Percentiles rank a stretch among this genome's conserved stretches.
Evolutionary conservation across 2,113 vertebrate genomes (phyloP).

Genomic region (Brachyistius frenatus): DNA sequence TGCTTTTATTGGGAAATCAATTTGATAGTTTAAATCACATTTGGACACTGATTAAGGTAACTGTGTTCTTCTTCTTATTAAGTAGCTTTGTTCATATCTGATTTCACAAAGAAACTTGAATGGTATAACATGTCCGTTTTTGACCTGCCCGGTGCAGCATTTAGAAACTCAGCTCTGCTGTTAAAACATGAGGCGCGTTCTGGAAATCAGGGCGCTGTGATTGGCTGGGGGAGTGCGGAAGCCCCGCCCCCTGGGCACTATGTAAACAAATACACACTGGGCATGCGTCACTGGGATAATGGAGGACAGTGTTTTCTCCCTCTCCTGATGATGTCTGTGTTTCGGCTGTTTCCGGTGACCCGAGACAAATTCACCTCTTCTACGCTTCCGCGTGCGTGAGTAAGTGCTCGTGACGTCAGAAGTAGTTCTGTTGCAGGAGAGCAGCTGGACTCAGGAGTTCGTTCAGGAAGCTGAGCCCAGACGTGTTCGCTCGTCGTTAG

Average conservation of each 20-base stretch:
- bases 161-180: no score
- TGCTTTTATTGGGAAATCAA: no score
- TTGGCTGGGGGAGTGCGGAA: constrained; percentile 50
- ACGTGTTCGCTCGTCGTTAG: constrained; percentile 67
- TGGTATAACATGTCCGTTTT: no score
- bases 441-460: constrained; percentile 16
- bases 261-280: constrained; percentile 83
- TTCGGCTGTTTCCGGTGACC: constrained; percentile 49
- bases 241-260: constrained; percentile 62
- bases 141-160: no score
- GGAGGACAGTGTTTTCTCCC: constrained; percentile 77
- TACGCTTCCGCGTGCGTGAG: constrained; percentile 55
- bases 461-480: constrained; percentile 36
- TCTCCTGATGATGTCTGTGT: constrained; percentile 63
- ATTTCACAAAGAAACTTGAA: no score
- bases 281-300: constrained; percentile 84
- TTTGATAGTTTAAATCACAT: no score
- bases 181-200: constrained; percentile 19
- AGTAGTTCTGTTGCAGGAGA: neutral
- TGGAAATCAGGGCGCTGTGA: constrained; percentile 28
- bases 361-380: constrained; percentile 21
- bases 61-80: no score
- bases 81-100: no score
- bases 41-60: no score
- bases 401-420: neutral